Conservation (phyloP, 92 coral and sea anemone genomes). For the Umimayanthus kanabou region DNA sequence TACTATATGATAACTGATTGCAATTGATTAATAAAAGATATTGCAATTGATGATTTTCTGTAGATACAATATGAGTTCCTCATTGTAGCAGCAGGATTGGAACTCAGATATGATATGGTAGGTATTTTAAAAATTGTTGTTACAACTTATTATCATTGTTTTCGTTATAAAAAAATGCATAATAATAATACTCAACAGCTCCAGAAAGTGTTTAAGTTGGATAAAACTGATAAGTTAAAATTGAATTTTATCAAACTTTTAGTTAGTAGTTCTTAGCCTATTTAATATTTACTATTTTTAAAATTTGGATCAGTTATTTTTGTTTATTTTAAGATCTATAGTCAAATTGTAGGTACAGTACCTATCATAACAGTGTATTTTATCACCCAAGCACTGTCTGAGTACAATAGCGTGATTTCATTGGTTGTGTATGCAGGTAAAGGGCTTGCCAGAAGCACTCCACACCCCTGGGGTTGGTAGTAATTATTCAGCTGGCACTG, state of each 20-base stretch:
- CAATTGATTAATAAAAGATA: not conserved
- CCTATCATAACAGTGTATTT: too few relatives aligned
- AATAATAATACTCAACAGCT: too few relatives aligned
- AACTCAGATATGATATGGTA: conserved; percentile 88
- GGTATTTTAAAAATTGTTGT: not conserved
- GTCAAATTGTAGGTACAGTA: too few relatives aligned
- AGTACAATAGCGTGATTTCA: not conserved
- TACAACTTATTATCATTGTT: too few relatives aligned
- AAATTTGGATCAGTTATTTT: too few relatives aligned
- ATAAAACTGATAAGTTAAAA: too few relatives aligned
- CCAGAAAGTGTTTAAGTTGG: too few relatives aligned
- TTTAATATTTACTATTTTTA: too few relatives aligned
- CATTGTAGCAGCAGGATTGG: conserved; percentile 83
- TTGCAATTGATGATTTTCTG: not conserved
- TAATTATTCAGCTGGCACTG: conserved; percentile 86
- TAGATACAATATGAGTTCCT: conserved; percentile 87
- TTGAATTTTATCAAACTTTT: too few relatives aligned
- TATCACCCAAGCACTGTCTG: not conserved
- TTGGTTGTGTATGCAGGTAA: conserved; percentile 56
- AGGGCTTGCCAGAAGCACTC: conserved; percentile 83
- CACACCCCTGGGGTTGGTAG: conserved; percentile 89
- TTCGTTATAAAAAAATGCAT: too few relatives aligned
- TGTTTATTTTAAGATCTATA: too few relatives aligned
- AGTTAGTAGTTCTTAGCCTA: too few relatives aligned
- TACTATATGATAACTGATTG: not conserved